Conservation (phyloP, 2,797 vertebrate genomes). For the Acanthurus lineatus region DNA sequence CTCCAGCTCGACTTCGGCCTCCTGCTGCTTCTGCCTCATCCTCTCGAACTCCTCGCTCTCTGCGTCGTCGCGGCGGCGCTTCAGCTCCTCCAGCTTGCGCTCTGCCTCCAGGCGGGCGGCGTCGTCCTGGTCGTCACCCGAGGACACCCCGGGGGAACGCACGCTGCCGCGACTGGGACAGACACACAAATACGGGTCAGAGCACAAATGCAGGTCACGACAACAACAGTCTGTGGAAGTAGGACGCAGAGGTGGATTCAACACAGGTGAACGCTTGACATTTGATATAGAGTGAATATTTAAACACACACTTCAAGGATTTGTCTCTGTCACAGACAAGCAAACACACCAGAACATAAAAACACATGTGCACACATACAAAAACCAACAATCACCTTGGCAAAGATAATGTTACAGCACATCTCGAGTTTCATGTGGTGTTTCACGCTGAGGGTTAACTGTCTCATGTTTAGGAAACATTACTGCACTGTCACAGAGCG, state of each 20-base stretch:
- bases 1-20: constrained; percentile 92
- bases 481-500: constrained; percentile 16
- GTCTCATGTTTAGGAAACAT: constrained; percentile 38
- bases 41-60: constrained; percentile 94
- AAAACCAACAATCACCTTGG: constrained; percentile 53
- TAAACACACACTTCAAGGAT: constrained; percentile 45
- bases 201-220: not conserved
- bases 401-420: constrained; percentile 67
- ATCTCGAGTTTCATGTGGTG: constrained; percentile 63
- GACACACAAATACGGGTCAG: constrained; percentile 28
- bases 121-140: constrained; percentile 73
- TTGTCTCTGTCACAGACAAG: constrained; percentile 35
- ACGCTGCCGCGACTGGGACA: constrained; percentile 83
- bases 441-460: constrained; percentile 40
- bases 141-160: constrained; percentile 76
- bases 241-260: constrained; percentile 11
- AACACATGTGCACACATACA: constrained; percentile 25
- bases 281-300: constrained; percentile 65
- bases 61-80: constrained; percentile 90
- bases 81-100: constrained; percentile 92
- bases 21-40: constrained; percentile 95
- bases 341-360: constrained; percentile 25
- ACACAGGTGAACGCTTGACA: constrained; percentile 50
- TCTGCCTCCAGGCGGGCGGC: constrained; percentile 89
- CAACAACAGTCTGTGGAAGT: not conserved